Evolutionary conservation across 2,113 vertebrate genomes (phyloP), one percentile per base, ranked within the genome.

Genomic region (Mesitornis unicolor): DNA sequence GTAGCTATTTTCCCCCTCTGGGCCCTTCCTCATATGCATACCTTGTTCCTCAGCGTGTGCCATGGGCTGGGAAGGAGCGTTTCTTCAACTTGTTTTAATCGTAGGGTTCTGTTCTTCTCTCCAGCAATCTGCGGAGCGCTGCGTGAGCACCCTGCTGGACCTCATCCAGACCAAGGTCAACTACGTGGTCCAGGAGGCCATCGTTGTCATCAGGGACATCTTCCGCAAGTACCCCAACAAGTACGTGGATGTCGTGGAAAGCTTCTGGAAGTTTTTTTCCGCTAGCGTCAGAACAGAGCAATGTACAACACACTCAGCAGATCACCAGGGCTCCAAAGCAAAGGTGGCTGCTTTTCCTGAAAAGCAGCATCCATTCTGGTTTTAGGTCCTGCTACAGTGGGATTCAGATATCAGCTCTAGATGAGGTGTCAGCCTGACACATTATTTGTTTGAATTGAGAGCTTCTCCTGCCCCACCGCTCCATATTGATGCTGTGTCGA

Each of bases 141-240:
- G 99, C 50, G 99, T 99, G 43, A 99, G 99, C 98, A 99, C 99
- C 0, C 98, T 99, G 90, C 98, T 99, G 76, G 99, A 99, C 95
- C 99, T 99, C 93, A 99, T 99, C 97, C 99, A 99, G 98, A 99
- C 99, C 70, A 99, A 99, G 97, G 99, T 99, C 91, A 99, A 99
- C 98, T 99, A 99, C 3, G 99, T 99, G 57, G 99, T 99, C 33
- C 99, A 99, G 97, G 99, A 99, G 89, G 99, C 99, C 13, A 99
- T 99, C 22, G 99, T 99, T 53, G 99, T 99, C 97, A 99, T 99
- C 97, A 98, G 99, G 69, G 99, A 99, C 97, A 99, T 99, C 97
- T 99, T 99, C 98, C 99, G 99, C 97, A 99, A 99, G 87, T 99
- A 99, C 89, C 99, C 99, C 67, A 99, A 99, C 98, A 99, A 99